phyloP scores from a whole-genome alignment of 2,797 vertebrate genomes.

The Bovichtus diacanthus region DNA sequence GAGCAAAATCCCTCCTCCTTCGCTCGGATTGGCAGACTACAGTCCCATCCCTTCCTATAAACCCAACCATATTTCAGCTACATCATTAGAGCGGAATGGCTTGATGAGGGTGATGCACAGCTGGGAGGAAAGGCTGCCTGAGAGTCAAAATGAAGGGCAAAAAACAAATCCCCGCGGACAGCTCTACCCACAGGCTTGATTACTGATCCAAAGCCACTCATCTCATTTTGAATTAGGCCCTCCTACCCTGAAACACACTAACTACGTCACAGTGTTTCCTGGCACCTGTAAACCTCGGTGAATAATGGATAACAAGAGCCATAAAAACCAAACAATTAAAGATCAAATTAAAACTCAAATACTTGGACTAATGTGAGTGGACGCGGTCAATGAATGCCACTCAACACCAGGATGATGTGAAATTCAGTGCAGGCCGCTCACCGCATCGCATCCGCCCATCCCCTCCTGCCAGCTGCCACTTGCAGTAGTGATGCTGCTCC shows the following conservation, averaged over 20 bases:
- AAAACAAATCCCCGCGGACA: not conserved
- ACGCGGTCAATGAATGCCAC: constrained; percentile 8
- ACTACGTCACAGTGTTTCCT: not conserved
- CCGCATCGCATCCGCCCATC: constrained; percentile 60
- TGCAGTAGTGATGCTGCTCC: constrained; percentile 76
- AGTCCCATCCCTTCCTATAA: not conserved
- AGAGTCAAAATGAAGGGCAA: not conserved
- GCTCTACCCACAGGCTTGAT: not conserved
- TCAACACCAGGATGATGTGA: constrained; percentile 44
- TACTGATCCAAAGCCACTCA: not conserved
- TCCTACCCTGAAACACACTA: not conserved
- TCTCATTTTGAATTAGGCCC: not conserved
- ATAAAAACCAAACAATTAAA: not conserved
- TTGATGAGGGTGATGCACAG: not conserved
- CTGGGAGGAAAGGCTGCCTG: constrained; percentile 1
- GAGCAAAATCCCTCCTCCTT: not conserved
- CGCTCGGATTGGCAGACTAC: not conserved
- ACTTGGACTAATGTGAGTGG: constrained; percentile 12
- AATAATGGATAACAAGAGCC: not conserved
- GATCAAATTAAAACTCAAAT: not conserved
- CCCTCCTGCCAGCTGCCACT: constrained; percentile 76
- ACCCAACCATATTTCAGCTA: constrained; percentile 1
- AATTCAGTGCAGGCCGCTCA: constrained; percentile 36
- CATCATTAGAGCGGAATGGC: not conserved
- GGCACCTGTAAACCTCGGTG: not conserved